Conservation (phyloP, 2,797 vertebrate species). For the Spinibarbus caldwelli region DNA sequence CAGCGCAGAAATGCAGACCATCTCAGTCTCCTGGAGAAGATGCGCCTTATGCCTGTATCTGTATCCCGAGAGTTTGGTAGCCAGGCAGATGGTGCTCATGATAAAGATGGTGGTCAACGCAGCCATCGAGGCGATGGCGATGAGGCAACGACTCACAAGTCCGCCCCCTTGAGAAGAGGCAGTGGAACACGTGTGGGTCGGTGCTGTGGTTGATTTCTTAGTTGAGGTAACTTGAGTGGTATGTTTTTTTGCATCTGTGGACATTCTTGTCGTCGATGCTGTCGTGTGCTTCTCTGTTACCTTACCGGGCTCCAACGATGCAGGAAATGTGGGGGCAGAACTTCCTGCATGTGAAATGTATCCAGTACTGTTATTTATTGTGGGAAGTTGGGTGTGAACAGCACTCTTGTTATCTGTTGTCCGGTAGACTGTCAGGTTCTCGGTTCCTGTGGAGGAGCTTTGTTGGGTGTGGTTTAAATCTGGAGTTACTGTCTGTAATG, state of each 20-base stretch:
- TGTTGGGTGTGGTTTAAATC: neutral
- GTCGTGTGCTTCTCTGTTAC: neutral
- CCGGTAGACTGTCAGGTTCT: neutral
- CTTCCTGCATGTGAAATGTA: constrained; percentile 3
- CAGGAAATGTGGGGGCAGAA: constrained; percentile 9
- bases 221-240: neutral
- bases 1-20: constrained; percentile 83
- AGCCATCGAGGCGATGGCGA: constrained; percentile 77
- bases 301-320: neutral
- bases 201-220: neutral
- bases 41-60: constrained; percentile 54
- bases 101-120: constrained; percentile 78
- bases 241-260: neutral
- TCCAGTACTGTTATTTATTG: neutral
- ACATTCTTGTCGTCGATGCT: neutral
- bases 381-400: neutral
- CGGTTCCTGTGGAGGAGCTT: constrained; percentile 27
- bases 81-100: constrained; percentile 75
- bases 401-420: constrained; percentile 14
- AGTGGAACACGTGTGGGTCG: constrained; percentile 16
- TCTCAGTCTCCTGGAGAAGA: constrained; percentile 73
- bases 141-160: constrained; percentile 75
- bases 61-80: constrained; percentile 71
- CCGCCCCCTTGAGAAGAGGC: constrained; percentile 5
- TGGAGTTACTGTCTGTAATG: neutral